phyloP scores from a whole-genome alignment of 2,113 vertebrate species.

The Oreotrochilus melanogaster region DNA sequence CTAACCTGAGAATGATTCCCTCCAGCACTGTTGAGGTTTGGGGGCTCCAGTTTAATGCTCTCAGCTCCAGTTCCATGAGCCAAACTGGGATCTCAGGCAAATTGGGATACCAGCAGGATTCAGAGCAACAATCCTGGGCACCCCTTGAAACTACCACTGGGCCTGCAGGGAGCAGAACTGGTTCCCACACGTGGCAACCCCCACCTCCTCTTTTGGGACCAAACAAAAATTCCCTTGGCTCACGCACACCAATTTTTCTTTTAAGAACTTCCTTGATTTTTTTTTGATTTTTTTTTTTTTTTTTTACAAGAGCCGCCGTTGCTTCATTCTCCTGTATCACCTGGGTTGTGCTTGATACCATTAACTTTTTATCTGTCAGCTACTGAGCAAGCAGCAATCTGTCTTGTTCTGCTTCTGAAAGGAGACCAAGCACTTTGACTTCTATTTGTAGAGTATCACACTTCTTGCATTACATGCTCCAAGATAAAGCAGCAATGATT shows the following conservation, averaged over 20 bases:
- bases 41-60: neutral
- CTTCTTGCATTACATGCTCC: neutral
- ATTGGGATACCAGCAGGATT: rapidly evolving
- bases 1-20: neutral
- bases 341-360: neutral
- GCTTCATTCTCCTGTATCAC: neutral
- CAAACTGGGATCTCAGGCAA: neutral
- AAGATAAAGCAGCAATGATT: slow-evolving; percentile 16
- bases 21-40: neutral
- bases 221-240: neutral
- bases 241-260: neutral
- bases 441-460: neutral
- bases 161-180: neutral
- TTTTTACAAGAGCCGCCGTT: too few relatives aligned
- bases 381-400: neutral
- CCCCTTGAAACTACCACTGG: rapidly evolving
- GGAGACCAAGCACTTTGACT: neutral
- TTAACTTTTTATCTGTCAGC: neutral
- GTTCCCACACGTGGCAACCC: neutral
- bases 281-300: neutral
- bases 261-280: neutral
- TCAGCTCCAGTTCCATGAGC: neutral
- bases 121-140: neutral
- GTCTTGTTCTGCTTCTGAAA: neutral
- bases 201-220: neutral